Conservation (phyloP, 1,140 invertebrate species). For the Calephelis nemesis region DNA sequence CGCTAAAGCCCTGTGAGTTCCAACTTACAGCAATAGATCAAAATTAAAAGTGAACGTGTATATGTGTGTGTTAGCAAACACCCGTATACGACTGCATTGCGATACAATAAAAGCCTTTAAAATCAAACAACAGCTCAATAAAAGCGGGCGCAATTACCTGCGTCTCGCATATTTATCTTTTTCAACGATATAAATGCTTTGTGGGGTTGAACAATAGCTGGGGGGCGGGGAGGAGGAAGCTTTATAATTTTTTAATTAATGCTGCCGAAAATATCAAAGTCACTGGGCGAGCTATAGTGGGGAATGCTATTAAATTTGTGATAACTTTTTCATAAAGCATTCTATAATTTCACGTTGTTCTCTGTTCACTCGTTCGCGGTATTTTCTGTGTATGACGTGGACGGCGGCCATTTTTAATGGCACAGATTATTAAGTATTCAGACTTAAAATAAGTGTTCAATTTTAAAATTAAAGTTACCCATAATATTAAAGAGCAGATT, state of each 20-base stretch:
- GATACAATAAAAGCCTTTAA: constrained; percentile 59
- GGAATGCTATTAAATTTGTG: constrained; percentile 61
- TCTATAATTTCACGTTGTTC: constrained; percentile 29
- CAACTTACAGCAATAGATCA: background rate
- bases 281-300: constrained; percentile 60
- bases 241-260: constrained; percentile 78
- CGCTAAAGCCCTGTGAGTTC: background rate
- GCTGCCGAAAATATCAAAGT: constrained; percentile 73
- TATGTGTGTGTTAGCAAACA: constrained; percentile 24
- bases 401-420: constrained; percentile 20
- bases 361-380: background rate
- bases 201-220: constrained; percentile 62
- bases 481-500: no score
- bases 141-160: constrained; percentile 68
- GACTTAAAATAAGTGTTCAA: background rate
- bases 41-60: constrained; percentile 5
- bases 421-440: constrained; percentile 13
- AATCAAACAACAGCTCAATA: constrained; percentile 73
- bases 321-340: constrained; percentile 56
- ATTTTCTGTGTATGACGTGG: no score
- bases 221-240: constrained; percentile 51
- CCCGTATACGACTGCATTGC: constrained; percentile 27
- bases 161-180: constrained; percentile 73
- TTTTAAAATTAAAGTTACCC: no score
- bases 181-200: constrained; percentile 69